A percentile compares a stretch with the other conserved stretches of the same genome.
Evolutionary conservation across 2,113 vertebrate genomes (phyloP).

Genomic region (Cryptotis parvus): DNA sequence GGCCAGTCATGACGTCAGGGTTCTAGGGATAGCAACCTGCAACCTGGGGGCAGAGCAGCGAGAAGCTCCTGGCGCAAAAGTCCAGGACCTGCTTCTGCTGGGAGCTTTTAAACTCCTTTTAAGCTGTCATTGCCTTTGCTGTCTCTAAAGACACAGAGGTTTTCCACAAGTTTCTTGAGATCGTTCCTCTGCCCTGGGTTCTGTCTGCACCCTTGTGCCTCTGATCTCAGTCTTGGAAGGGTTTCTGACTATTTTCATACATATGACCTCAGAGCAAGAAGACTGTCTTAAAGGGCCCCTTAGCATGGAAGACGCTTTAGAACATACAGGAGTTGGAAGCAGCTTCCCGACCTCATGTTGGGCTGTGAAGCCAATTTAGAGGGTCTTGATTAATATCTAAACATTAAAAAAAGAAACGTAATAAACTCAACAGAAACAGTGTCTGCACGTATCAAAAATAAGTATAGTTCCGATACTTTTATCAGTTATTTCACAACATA

Average conservation of each 20-base stretch:
- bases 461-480: not conserved
- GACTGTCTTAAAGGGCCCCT: not conserved
- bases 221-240: slow-evolving; percentile 18
- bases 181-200: not conserved
- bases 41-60: not conserved
- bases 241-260: slow-evolving; percentile 18
- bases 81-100: not conserved
- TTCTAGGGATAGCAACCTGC: not conserved
- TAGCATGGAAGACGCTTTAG: not conserved
- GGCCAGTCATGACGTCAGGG: not conserved
- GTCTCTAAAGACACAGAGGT: not conserved
- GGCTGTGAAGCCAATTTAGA: slow-evolving; percentile 3
- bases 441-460: not conserved
- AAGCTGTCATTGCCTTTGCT: not conserved
- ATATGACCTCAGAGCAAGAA: slow-evolving; percentile 1
- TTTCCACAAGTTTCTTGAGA: not conserved
- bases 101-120: not conserved
- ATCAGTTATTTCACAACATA: not conserved
- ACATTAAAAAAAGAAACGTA: slow-evolving; percentile 1
- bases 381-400: not conserved
- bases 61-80: not conserved
- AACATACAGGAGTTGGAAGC: not conserved
- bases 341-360: not conserved
- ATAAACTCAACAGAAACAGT: not conserved
- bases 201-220: not conserved